Percentiles rank a stretch among this genome's conserved stretches.
Evolutionary conservation across 2,113 vertebrate species (phyloP).

Genomic region (Macheiramphus alcinus): DNA sequence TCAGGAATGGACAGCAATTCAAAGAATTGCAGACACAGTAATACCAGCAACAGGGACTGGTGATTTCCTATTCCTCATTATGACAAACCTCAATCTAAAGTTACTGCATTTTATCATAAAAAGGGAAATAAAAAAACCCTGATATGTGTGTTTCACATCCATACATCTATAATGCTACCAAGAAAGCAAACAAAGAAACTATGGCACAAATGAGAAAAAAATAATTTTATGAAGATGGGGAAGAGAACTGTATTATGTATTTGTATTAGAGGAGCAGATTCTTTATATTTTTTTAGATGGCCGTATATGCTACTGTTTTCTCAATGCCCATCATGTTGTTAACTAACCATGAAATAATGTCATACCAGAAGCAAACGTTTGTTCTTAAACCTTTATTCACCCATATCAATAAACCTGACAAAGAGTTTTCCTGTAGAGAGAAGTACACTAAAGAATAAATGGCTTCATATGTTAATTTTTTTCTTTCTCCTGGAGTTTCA

Average conservation of each 20-base stretch:
- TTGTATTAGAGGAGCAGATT: not conserved
- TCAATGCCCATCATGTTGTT: not conserved
- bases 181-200: not conserved
- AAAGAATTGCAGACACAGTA: not conserved
- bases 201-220: not conserved
- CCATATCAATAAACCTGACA: not conserved
- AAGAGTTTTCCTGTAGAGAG: not conserved
- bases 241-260: not conserved
- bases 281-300: not conserved
- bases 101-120: not conserved
- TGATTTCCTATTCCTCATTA: not conserved
- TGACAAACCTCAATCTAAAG: not conserved
- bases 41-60: not conserved
- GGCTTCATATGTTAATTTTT: not conserved
- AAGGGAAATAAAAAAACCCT: not conserved
- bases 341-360: constrained; percentile 19
- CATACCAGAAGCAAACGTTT: not conserved
- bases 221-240: not conserved
- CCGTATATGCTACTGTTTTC: not conserved
- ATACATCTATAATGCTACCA: not conserved
- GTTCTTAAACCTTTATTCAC: not conserved
- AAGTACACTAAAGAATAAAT: not conserved
- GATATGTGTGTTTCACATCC: not conserved
- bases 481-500: not conserved
- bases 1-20: not conserved